A percentile compares a stretch with the other conserved stretches of the same genome.
Evolutionary conservation across 2,888 invertebrate species (phyloP).

Genomic region (Heliconius erato): DNA sequence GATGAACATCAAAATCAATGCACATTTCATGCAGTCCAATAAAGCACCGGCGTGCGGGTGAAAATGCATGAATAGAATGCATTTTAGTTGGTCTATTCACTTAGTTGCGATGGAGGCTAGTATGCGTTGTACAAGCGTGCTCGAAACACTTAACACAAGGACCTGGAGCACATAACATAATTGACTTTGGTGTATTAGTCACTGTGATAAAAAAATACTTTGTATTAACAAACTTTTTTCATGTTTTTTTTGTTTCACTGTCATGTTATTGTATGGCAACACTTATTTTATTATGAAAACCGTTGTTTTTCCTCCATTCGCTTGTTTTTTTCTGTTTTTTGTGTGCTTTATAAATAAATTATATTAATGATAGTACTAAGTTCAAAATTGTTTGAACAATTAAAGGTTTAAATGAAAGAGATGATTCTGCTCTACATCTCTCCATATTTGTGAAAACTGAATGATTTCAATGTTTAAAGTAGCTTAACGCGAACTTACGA

Average conservation of each 20-base stretch:
- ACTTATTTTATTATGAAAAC: background rate
- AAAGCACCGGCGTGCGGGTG: slow-evolving; percentile 1
- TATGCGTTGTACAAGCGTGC: slow-evolving; percentile 33
- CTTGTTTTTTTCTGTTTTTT: background rate
- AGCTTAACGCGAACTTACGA: too few relatives aligned
- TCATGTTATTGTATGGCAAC: background rate
- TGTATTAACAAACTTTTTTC: slow-evolving; percentile 13
- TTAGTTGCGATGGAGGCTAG: slow-evolving; percentile 17
- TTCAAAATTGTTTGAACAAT: background rate
- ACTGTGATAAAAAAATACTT: slow-evolving; percentile 20
- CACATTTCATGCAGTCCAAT: background rate
- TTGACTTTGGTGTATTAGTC: slow-evolving; percentile 32
- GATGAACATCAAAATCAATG: slow-evolving; percentile 9
- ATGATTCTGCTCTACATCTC: too few relatives aligned
- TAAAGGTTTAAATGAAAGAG: too few relatives aligned
- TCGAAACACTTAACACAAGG: slow-evolving; percentile 18
- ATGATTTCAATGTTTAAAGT: too few relatives aligned
- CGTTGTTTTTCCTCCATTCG: background rate
- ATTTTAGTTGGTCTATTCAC: slow-evolving; percentile 31
- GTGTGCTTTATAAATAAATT: background rate
- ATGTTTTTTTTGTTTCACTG: background rate
- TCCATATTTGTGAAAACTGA: too few relatives aligned
- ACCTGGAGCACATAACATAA: slow-evolving; percentile 26
- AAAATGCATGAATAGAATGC: slow-evolving; percentile 25
- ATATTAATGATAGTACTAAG: background rate